Conservation (phyloP, 2,888 invertebrate genomes). For the Mythimna vitellina region DNA sequence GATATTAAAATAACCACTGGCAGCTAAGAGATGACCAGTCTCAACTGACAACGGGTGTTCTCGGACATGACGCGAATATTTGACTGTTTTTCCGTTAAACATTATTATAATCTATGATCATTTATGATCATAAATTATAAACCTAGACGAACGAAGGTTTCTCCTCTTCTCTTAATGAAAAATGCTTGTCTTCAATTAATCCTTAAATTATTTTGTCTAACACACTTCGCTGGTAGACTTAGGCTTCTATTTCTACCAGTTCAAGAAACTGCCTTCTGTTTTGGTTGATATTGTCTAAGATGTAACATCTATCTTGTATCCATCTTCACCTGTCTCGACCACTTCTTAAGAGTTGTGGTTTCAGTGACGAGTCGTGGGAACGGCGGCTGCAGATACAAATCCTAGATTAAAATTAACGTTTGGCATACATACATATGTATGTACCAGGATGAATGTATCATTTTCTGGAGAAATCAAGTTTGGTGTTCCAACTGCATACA, state of each 20-base stretch:
- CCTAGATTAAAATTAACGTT: conserved; percentile 63
- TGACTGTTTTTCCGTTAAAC: too few species aligned
- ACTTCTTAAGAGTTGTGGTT: conserved; percentile 65
- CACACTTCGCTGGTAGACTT: neutral
- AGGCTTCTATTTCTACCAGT: neutral
- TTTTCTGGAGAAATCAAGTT: conserved; percentile 40
- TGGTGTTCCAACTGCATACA: neutral
- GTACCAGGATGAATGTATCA: conserved; percentile 25
- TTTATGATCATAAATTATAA: too few species aligned
- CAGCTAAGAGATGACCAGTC: too few species aligned
- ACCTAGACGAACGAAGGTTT: too few species aligned
- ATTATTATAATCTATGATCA: too few species aligned
- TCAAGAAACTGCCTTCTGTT: neutral
- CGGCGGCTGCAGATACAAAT: conserved; percentile 58
- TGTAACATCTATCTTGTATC: conserved; percentile 49
- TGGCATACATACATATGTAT: conserved; percentile 50
- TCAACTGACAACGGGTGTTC: too few species aligned
- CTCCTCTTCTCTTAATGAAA: too few species aligned
- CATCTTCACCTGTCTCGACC: conserved; percentile 41
- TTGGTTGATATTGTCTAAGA: neutral
- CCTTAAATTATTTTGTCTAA: neutral
- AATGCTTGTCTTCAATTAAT: too few species aligned
- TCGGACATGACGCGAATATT: too few species aligned
- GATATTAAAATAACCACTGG: too few species aligned
- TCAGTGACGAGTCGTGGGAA: conserved; percentile 65